Percentiles rank a stretch among this genome's conserved stretches.
These are phyloP conservation scores for Microctonus brassicae DNA, from an alignment of 2,888 invertebrate genomes.

Conservation along the genomic window DNA sequence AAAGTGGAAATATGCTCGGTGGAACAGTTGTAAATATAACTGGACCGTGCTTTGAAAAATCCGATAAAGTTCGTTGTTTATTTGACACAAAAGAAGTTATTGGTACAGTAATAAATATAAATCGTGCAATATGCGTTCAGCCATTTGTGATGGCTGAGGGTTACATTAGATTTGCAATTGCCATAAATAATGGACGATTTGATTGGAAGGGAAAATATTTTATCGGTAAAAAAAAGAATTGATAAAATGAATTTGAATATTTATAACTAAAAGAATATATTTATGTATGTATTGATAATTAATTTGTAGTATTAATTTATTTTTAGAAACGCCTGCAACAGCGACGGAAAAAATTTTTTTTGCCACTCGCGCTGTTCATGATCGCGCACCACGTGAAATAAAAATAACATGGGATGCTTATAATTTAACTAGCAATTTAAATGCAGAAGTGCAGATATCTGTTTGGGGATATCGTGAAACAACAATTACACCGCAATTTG, in stretches of 20 bases:
- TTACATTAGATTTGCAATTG: constrained; percentile 87
- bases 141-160: constrained; percentile 90
- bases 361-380: constrained; percentile 79
- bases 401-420: constrained; percentile 86
- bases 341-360: constrained; percentile 90
- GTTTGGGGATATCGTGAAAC: constrained; percentile 92
- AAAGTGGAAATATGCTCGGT: constrained; percentile 97
- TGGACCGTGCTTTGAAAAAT: constrained; percentile 90
- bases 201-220: constrained; percentile 93
- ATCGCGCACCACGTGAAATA: constrained; percentile 81
- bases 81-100: constrained; percentile 86
- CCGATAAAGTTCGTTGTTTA: constrained; percentile 84
- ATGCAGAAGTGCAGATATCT: constrained; percentile 83
- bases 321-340: constrained; percentile 87
- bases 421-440: constrained; percentile 86
- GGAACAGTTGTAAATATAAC: constrained; percentile 97
- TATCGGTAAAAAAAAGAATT: too few species aligned
- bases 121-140: constrained; percentile 91
- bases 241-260: too few species aligned
- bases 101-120: constrained; percentile 82
- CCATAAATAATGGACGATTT: constrained; percentile 85
- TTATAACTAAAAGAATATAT: constrained; percentile 2
- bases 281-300: constrained; percentile 15
- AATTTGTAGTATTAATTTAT: too few species aligned
- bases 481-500: constrained; percentile 83